Evolutionary conservation across 2,888 invertebrate genomes (phyloP).

Genomic region (Microctonus aethiopoides): DNA sequence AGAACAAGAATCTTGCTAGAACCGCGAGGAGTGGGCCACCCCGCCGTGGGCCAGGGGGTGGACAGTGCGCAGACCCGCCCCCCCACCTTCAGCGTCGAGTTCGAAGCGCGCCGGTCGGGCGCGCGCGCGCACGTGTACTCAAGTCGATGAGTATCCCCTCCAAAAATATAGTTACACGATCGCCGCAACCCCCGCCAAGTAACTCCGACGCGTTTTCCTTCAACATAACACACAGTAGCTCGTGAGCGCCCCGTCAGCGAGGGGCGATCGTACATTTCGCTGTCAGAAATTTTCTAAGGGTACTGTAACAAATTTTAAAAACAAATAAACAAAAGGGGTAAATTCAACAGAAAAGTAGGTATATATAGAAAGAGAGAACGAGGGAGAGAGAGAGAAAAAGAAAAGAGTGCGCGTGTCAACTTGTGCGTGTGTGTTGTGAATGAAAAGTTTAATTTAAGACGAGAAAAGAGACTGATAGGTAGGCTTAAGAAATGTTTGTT

Average conservation of each 20-base stretch:
- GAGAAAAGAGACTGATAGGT: conserved; percentile 1
- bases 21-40: conserved; percentile 10
- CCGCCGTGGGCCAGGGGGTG: conserved; percentile 55
- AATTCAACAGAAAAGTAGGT: conserved; percentile 33
- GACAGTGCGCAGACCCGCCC: conserved; percentile 66
- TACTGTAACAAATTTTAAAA: conserved; percentile 12
- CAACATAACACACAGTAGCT: conserved; percentile 66
- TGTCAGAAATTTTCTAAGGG: conserved; percentile 14
- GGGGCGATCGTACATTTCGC: conserved; percentile 54
- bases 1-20: conserved; percentile 23
- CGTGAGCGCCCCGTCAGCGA: conserved; percentile 61
- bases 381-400: conserved; percentile 19
- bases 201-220: conserved; percentile 43
- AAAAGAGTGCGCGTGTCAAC: not conserved
- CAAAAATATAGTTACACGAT: conserved; percentile 9
- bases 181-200: conserved; percentile 20
- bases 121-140: conserved; percentile 41
- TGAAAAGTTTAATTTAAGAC: not conserved
- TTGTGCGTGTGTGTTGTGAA: conserved; percentile 9
- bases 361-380: conserved; percentile 34
- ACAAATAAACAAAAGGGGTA: conserved; percentile 10
- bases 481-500: not conserved
- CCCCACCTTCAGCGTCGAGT: conserved; percentile 61
- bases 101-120: conserved; percentile 36
- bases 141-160: conserved; percentile 7